These are phyloP conservation scores for Polyommatus icarus DNA, from an alignment of 2,888 invertebrate genomes.

Conservation along the genomic window DNA sequence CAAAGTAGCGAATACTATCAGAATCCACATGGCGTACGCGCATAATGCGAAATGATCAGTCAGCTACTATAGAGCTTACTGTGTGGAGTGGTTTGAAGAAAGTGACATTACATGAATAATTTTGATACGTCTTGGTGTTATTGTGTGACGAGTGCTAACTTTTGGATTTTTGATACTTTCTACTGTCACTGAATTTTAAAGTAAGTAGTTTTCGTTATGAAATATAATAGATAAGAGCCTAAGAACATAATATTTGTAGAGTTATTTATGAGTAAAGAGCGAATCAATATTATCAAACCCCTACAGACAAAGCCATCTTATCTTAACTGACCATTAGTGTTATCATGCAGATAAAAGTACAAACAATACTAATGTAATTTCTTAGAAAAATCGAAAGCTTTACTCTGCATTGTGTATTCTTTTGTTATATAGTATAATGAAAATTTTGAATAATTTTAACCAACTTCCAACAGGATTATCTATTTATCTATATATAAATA, in stretches of 20 bases:
- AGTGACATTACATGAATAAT: background rate
- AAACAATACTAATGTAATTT: background rate
- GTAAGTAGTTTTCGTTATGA: background rate
- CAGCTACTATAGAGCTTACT: slow-evolving; percentile 7
- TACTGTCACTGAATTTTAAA: background rate
- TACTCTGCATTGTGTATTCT: background rate
- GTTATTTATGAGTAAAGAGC: background rate
- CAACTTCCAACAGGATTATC: no score
- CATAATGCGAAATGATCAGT: slow-evolving; percentile 31
- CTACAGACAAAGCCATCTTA: slow-evolving; percentile 1
- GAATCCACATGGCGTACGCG: slow-evolving; percentile 23
- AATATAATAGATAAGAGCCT: background rate
- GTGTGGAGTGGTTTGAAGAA: background rate
- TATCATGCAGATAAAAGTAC: background rate
- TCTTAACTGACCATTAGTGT: background rate
- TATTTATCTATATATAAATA: no score
- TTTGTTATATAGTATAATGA: no score
- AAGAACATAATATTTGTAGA: background rate
- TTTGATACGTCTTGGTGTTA: background rate
- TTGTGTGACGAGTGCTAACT: background rate
- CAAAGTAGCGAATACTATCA: slow-evolving; percentile 38
- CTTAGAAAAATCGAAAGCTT: background rate
- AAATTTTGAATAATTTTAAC: no score
- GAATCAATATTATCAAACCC: background rate
- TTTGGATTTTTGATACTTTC: background rate